Conservation (phyloP, 1,140 invertebrate genomes). For the Conopomorpha cramerella region DNA sequence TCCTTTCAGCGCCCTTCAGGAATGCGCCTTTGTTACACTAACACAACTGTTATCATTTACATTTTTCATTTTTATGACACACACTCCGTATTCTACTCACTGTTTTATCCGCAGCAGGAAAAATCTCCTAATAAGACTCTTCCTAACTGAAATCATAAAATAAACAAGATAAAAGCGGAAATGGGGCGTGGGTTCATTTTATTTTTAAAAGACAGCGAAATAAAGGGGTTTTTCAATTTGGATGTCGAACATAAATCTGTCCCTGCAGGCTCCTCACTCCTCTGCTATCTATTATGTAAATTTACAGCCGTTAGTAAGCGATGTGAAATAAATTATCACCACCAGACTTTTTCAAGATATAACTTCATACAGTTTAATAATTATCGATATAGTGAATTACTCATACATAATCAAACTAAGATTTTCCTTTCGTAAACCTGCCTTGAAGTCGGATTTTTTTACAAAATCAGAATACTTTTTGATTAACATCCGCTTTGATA, state of each 20-base stretch:
- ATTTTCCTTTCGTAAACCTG: too few species aligned
- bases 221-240: constrained; percentile 14
- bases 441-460: too few species aligned
- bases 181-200: constrained; percentile 3
- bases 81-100: too few species aligned
- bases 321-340: background rate
- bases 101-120: too few species aligned
- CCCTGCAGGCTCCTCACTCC: constrained; percentile 20
- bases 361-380: too few species aligned
- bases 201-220: constrained; percentile 15
- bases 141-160: background rate
- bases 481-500: too few species aligned
- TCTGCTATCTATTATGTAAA: constrained; percentile 27
- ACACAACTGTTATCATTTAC: too few species aligned
- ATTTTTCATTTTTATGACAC: too few species aligned
- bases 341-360: too few species aligned
- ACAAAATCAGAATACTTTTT: too few species aligned
- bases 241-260: constrained; percentile 26
- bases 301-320: constrained; percentile 12
- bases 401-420: background rate
- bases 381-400: background rate
- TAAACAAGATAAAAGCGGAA: background rate
- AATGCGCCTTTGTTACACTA: too few species aligned
- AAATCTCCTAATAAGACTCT: background rate
- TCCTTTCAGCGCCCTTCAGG: too few species aligned